phyloP scores from a whole-genome alignment of 2,113 vertebrate genomes.

The Cynocephalus volans region DNA sequence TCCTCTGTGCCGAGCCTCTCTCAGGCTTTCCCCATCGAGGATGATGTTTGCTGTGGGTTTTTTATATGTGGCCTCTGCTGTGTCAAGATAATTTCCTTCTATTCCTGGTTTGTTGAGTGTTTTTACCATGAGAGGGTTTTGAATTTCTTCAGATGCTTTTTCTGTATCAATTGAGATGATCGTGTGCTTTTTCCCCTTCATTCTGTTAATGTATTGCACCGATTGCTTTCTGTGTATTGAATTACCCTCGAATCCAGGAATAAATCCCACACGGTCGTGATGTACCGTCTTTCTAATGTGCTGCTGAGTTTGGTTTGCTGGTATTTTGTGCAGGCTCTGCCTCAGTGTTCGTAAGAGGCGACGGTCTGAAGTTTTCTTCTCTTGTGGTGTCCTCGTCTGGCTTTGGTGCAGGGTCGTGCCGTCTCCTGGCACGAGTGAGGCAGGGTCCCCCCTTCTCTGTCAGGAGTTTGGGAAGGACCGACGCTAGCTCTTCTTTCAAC shows the following conservation, averaged over 20 bases:
- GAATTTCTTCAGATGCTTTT: background rate
- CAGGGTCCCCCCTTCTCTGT: background rate
- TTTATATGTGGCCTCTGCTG: fast-evolving
- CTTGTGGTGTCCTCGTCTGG: background rate
- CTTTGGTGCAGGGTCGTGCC: background rate
- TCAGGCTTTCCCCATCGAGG: fast-evolving
- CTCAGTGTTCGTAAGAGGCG: fast-evolving
- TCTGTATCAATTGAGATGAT: fast-evolving
- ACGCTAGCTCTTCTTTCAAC: background rate
- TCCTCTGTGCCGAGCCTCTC: too few species aligned
- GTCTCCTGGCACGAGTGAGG: background rate
- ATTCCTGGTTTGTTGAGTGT: background rate
- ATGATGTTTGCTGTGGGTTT: background rate
- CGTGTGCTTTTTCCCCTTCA: background rate
- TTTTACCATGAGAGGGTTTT: background rate
- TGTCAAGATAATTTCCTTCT: too few species aligned
- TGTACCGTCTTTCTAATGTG: background rate
- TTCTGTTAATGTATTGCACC: fast-evolving
- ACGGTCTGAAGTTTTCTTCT: too few species aligned
- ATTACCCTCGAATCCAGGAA: fast-evolving
- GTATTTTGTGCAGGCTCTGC: background rate
- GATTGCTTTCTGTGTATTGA: fast-evolving
- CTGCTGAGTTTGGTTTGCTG: background rate
- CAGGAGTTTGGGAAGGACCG: background rate
- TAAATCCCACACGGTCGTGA: background rate